Evolutionary conservation across 2,113 vertebrate species (phyloP).

Genomic region (Embiotoca jacksoni): DNA sequence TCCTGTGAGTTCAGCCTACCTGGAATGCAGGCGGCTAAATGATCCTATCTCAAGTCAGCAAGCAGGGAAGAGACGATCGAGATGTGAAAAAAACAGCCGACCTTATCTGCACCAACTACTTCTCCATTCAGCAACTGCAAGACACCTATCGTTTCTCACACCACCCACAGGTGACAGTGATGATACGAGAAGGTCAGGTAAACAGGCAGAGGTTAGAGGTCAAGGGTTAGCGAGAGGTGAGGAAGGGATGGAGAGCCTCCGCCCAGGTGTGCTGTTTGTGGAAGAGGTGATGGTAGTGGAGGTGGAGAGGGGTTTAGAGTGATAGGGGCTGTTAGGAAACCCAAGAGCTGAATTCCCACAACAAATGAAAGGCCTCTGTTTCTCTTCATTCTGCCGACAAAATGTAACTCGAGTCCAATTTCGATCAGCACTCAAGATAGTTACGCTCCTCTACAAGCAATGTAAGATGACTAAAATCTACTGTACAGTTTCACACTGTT

Average conservation of each 20-base stretch:
- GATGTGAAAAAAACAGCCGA: not conserved
- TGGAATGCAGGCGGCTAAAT: slow-evolving; percentile 67
- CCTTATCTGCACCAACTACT: slow-evolving; percentile 23
- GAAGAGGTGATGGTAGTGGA: slow-evolving; percentile 19
- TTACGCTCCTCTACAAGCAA: not conserved
- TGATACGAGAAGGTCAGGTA: slow-evolving; percentile 45
- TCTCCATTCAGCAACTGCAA: slow-evolving; percentile 12
- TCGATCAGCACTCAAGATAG: not conserved
- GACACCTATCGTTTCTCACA: slow-evolving; percentile 7
- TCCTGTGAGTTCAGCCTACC: slow-evolving; percentile 61
- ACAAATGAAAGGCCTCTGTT: slow-evolving; percentile 5
- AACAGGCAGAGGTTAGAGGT: slow-evolving; percentile 55
- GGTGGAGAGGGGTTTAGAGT: slow-evolving; percentile 10
- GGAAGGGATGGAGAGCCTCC: slow-evolving; percentile 42
- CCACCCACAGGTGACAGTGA: slow-evolving; percentile 30
- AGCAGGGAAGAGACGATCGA: slow-evolving; percentile 8
- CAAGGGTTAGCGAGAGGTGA: slow-evolving; percentile 62
- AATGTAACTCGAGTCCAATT: not conserved
- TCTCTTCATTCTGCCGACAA: slow-evolving; percentile 8
- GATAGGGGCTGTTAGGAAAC: slow-evolving; percentile 59
- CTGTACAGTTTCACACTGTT: not conserved
- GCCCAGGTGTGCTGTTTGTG: slow-evolving; percentile 68
- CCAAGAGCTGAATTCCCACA: slow-evolving; percentile 41
- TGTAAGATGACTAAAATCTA: not conserved
- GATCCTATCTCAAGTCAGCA: slow-evolving; percentile 57